phyloP scores from a whole-genome alignment of 2,113 vertebrate genomes.

The Cryptoleucopteryx plumbea region DNA sequence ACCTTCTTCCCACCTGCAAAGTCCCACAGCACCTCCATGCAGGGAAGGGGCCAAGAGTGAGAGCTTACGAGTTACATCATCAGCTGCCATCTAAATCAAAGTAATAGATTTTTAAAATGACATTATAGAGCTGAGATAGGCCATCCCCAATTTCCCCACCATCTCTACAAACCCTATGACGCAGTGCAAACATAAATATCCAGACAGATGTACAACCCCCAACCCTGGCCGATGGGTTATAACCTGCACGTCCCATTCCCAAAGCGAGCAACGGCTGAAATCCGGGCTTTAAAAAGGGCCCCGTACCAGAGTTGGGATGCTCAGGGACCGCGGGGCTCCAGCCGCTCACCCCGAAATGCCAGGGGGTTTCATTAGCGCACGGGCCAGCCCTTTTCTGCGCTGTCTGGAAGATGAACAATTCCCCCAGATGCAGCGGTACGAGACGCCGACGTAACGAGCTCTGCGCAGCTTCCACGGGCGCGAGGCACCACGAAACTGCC shows the following conservation, averaged over 20 bases:
- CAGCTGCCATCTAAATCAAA: not conserved
- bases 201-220: not conserved
- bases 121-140: not conserved
- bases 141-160: not conserved
- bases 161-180: not conserved
- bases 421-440: too few relatives aligned
- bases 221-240: too few relatives aligned
- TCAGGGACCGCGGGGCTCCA: not conserved
- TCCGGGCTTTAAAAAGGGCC: not conserved
- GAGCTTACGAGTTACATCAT: not conserved
- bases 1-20: not conserved
- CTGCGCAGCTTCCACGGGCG: fast-evolving
- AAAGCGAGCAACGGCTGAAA: not conserved
- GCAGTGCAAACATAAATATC: not conserved
- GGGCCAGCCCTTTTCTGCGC: not conserved
- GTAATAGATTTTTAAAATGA: not conserved
- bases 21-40: not conserved
- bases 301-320: not conserved
- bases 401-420: not conserved
- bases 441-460: not conserved
- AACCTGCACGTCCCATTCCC: not conserved
- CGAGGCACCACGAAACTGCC: not conserved
- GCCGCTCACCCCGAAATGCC: not conserved
- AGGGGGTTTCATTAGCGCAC: not conserved
- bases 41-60: not conserved